Evolutionary conservation across 2,113 vertebrate species (phyloP).

Genomic region (Nothoprocta perdicaria): DNA sequence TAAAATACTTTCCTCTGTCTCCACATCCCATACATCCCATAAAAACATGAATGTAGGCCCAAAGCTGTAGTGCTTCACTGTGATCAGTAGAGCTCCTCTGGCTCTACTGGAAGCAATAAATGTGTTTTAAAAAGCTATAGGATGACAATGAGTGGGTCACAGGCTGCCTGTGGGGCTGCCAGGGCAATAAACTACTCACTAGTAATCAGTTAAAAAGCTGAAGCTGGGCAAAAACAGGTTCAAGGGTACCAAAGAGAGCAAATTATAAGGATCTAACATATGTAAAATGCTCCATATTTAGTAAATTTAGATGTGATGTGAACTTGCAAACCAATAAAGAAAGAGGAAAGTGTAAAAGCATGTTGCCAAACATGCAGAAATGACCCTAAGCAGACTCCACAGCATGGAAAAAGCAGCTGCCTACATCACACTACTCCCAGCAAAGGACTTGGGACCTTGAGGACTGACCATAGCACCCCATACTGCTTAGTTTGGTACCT

Average conservation of each 20-base stretch:
- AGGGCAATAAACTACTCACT: not conserved
- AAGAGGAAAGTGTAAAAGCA: not conserved
- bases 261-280: not conserved
- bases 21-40: not conserved
- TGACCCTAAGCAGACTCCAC: not conserved
- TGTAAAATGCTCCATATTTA: not conserved
- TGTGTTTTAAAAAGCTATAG: not conserved
- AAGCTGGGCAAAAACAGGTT: not conserved
- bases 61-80: not conserved
- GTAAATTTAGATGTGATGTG: rapidly evolving
- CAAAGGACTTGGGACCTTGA: not conserved
- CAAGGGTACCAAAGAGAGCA: not conserved
- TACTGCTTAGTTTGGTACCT: not conserved
- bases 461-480: not conserved
- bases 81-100: not conserved
- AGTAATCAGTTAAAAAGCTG: not conserved
- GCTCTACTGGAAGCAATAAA: too few species aligned
- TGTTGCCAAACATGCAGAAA: not conserved
- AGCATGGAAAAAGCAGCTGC: not conserved
- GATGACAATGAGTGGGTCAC: not conserved
- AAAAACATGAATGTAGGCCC: not conserved
- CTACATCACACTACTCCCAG: not conserved
- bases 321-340: not conserved
- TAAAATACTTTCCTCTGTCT: not conserved
- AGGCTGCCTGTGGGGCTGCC: not conserved